Base-by-base conservation (phyloP, 2,797 vertebrate species). In the Leptatherina wallacei region DNA sequence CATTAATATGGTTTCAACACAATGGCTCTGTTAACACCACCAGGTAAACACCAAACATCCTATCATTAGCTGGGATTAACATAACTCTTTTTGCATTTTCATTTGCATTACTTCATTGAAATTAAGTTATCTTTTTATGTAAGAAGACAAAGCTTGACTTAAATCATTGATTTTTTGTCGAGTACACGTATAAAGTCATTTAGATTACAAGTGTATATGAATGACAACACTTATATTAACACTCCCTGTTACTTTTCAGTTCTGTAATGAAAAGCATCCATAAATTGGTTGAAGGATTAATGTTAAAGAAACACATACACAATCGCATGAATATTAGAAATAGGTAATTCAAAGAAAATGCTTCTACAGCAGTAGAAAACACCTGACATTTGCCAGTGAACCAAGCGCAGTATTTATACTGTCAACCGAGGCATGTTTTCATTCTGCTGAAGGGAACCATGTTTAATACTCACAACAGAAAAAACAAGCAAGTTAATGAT, bases 321-420 rank as follows among this genome's bases (percentile, higher is more conserved):
- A 59, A 64, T 70, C 32, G 27, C 6, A 68, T 16, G 32, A 63
- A 65, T 27, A 55, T 42, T 10, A 80, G 29, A 65, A 67, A 58
- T 51, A 27, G 16, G 14, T 56, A 4, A 47, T 66, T 44, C 16
- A 0, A 60, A 66, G 29, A 70, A 35, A 78, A 78, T 69, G n/a
- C 0, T 33, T 52, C 56, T 18, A 16, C 32, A 56, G 32, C 8
- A 0, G 69, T 51, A 74, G 66, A 73, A 75, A 68, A 24, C 30
- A 55, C 14, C 40, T 71, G 77, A 87, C 77, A 80, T 85, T 85
- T 79, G 20, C 65, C 63, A 68, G 61, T 38, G 62, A 84, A 71
- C 59, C 57, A 33, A 73, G 51, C 60, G 64, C 70, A 89, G 82
- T 93, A 82, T 91, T 92, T 90, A 79, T 68, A 85, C 80, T 83